These are phyloP conservation scores for Ecliptopera silaceata DNA, from an alignment of 2,888 invertebrate species.

Conservation along the genomic window DNA sequence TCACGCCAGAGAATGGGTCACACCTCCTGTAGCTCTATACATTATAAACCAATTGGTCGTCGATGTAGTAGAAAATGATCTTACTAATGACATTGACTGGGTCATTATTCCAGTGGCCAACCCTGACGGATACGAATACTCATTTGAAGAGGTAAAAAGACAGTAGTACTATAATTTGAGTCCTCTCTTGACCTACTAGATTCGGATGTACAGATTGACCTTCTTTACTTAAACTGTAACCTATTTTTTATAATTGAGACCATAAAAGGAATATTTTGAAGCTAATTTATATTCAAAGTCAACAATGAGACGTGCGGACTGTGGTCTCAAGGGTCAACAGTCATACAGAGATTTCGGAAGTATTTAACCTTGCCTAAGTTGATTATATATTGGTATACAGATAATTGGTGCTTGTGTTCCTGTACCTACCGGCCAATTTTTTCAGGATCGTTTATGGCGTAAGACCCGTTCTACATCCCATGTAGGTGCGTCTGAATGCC, in stretches of 20 bases:
- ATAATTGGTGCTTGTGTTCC: too few relatives aligned
- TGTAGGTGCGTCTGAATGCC: slow-evolving; percentile 75
- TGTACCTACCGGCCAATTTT: background rate
- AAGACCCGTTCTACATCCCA: slow-evolving; percentile 84
- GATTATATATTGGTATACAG: too few relatives aligned
- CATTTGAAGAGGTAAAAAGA: slow-evolving; percentile 69
- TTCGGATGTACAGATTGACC: background rate
- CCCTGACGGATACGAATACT: slow-evolving; percentile 89
- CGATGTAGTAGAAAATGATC: slow-evolving; percentile 69
- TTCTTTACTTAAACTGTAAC: slow-evolving; percentile 1
- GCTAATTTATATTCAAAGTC: slow-evolving; percentile 22
- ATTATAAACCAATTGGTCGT: slow-evolving; percentile 86
- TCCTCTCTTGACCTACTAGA: background rate
- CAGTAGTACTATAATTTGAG: too few relatives aligned
- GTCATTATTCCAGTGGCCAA: slow-evolving; percentile 86
- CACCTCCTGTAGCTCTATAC: slow-evolving; percentile 86
- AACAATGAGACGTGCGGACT: slow-evolving; percentile 24
- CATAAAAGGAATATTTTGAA: slow-evolving; percentile 18
- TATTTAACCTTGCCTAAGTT: background rate
- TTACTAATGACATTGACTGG: slow-evolving; percentile 86
- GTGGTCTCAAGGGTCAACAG: background rate
- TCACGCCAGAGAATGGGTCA: slow-evolving; percentile 89
- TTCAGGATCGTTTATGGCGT: slow-evolving; percentile 86
- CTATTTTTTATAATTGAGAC: slow-evolving; percentile 24
- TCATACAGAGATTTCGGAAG: background rate